phyloP scores from a whole-genome alignment of 1,140 invertebrate species.

The Tetranychus cinnabarinus region DNA sequence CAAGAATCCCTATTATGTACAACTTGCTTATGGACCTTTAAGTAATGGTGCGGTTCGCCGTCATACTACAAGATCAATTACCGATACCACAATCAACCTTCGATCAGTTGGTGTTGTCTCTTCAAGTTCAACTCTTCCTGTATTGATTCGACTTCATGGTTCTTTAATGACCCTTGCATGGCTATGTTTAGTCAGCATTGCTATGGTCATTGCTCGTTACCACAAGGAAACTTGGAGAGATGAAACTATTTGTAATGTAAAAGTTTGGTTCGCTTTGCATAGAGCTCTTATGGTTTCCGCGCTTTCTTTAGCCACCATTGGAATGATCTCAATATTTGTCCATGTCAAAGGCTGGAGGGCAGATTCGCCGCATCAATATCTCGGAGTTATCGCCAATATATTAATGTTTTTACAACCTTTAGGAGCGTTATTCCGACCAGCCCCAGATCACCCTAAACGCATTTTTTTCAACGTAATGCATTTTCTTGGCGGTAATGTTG shows the following conservation, averaged over 20 bases:
- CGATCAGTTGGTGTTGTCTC: too few species aligned
- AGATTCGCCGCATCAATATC: background rate
- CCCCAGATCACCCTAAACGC: slow-evolving; percentile 50
- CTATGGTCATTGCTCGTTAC: slow-evolving; percentile 68
- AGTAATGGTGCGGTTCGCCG: background rate
- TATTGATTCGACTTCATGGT: background rate
- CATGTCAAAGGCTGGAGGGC: background rate
- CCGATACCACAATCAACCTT: too few species aligned
- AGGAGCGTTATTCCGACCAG: slow-evolving; percentile 59
- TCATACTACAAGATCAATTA: too few species aligned
- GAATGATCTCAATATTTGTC: background rate
- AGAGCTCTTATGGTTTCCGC: background rate
- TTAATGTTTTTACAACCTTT: slow-evolving; percentile 38
- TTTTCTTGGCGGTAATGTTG: slow-evolving; percentile 70
- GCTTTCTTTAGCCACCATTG: background rate
- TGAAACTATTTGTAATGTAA: slow-evolving; percentile 52
- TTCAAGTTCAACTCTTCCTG: too few species aligned
- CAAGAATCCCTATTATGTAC: background rate
- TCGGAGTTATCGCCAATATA: background rate
- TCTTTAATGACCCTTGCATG: slow-evolving; percentile 69
- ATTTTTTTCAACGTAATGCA: slow-evolving; percentile 82
- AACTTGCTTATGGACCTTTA: background rate
- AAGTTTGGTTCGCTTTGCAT: slow-evolving; percentile 51
- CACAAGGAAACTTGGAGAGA: slow-evolving; percentile 71
- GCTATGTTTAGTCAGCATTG: slow-evolving; percentile 66